Base-by-base conservation (phyloP, 2,888 invertebrate species). In the Asteroscopus sphinx region DNA sequence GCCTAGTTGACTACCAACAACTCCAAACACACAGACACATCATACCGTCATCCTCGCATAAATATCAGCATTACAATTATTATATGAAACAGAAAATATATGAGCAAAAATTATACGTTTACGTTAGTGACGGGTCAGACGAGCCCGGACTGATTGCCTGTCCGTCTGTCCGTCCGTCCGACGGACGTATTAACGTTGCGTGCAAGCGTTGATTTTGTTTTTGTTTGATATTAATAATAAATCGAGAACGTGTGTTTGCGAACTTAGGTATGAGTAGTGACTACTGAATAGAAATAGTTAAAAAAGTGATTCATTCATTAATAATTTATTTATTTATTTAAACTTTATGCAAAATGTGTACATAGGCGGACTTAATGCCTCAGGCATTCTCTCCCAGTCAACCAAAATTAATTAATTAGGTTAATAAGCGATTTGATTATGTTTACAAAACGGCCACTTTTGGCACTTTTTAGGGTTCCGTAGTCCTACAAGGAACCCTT, bases 141-240 rank as follows among this genome's bases (percentile, higher is more conserved):
- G 75, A 63, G 64, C 40, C 63, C 61, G 59, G 76, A 73, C 76
- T 80, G 88, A 88, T 87, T 85, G 86, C 82, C 85, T 87, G 89
- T 86, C 90, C 54, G 82, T 83, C 90, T 54, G 82, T 83, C 85
- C 51, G 81, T 73, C 68, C 36, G 79, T 68, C 48, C 51, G 57
- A 54, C 61, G 54, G 73, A 63, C 66, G 53, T 64, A 76, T 61
- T 53, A 64, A 69, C 63, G 66, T 77, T 68, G 77, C 80, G 77
- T 81, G 76, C 59, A 62, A 57, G 60, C 54, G 49, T 48, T 60
- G 67, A 80, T 77, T 76, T 72, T 69, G 63, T 62, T 72, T 63
- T 76, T 65, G 42, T 75, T 57, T 73, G 52, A 58, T 68, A 77
- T 68, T 72, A 66, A 56, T 62, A 57, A 55, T 58, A 67, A 65